Evolutionary conservation across 2,888 invertebrate species (phyloP), one percentile per base, ranked within the genome.

Genomic region (Cremastinae sp.): DNA sequence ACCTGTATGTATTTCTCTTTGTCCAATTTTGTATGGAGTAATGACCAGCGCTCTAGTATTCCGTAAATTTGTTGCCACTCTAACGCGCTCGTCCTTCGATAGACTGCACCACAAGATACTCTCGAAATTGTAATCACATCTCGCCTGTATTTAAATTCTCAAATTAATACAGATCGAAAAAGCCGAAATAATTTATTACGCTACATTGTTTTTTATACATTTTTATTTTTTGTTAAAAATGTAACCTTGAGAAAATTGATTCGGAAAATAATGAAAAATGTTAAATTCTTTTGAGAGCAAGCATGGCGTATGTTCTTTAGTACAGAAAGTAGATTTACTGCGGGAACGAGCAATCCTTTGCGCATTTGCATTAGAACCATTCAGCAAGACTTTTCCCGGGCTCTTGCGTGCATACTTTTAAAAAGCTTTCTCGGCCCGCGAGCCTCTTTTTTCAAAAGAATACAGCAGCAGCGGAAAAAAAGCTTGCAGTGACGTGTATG

Each of bases 401-500:
- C 53, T 47, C 39, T 43, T 51, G 69, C 73, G 69, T 61, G 69
- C 70, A 61, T 43, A 59, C 70, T 66, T 62, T 65, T 59, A 55
- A 58, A 53, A 53, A 53, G 53, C 64, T 55, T 55, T 43, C 43
- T 28, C 16, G 43, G 28, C 37, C 39, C n/a, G 37, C 49, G 45
- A 37, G 7, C 12, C 35, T 55, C 59, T 61, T 76, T 76, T 62
- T 61, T 69, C 39, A 39, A 28, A 45, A 58, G 2, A 28, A 47
- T 20, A 39, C 53, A 53, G 37, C 55, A 9, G 41, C 18, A 39
- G 61, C 43, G 45, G 69, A 76, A 74, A 69, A 69, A 64, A 59
- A 61, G 69, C 41, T 41, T 37, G 39, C 10, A 61, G 71, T 80
- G 81, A 79, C 78, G 78, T 72, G 74, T 68, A 55, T 73, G 69